Percentiles rank a stretch among this genome's conserved stretches.
These are phyloP conservation scores for Rhinogobius similis DNA, from an alignment of 2,113 vertebrate species.

Conservation along the genomic window DNA sequence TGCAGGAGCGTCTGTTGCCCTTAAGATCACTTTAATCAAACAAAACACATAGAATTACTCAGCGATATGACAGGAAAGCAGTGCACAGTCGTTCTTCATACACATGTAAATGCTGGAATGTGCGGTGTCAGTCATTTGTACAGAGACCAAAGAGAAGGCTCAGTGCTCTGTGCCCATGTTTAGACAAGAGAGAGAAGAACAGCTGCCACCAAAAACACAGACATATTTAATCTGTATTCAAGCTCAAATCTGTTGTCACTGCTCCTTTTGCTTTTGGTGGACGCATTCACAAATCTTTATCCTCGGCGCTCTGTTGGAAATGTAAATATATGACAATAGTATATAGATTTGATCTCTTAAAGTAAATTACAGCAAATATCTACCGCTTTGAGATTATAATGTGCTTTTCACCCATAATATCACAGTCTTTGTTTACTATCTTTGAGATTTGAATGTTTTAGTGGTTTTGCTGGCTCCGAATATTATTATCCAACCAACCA, in stretches of 20 bases:
- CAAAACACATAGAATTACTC: neutral
- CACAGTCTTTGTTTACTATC: no score
- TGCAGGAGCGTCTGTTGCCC: no score
- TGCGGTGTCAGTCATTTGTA: constrained; percentile 12
- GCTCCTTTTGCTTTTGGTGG: neutral
- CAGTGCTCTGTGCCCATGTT: constrained; percentile 5
- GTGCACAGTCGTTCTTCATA: neutral
- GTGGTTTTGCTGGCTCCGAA: no score
- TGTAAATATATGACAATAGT: neutral
- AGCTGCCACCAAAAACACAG: neutral
- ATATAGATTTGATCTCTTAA: no score
- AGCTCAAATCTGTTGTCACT: neutral
- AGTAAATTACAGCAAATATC: neutral
- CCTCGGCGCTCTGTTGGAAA: neutral
- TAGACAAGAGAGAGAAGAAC: neutral
- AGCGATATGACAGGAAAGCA: neutral
- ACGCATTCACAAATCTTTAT: neutral
- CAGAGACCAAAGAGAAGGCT: constrained; percentile 1
- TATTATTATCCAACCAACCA: no score
- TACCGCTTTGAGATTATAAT: neutral
- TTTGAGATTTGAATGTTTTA: no score
- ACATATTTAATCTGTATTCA: neutral
- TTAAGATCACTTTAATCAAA: neutral
- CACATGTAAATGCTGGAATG: neutral
- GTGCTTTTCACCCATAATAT: neutral